A percentile compares a stretch with the other conserved stretches of the same genome.
These are phyloP conservation scores for Pseudobourletiella spinata DNA, from an alignment of 1,140 invertebrate species.

Conservation along the genomic window DNA sequence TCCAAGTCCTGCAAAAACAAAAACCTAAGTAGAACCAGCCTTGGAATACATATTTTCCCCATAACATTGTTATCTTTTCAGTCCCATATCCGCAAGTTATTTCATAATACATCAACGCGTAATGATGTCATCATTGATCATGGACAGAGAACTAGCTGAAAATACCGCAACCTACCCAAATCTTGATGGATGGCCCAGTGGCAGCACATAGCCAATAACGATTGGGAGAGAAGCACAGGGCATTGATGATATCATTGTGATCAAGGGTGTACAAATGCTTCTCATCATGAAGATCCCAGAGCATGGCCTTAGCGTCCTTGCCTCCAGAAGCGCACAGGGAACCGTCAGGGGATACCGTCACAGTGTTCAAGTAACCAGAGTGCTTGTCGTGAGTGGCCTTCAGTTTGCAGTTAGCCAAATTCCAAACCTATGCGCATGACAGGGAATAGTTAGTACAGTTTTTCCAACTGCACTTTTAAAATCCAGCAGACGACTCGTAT, in stretches of 20 bases:
- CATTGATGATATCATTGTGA: constrained; percentile 96
- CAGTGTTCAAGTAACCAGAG: constrained; percentile 93
- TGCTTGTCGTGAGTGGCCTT: constrained; percentile 99
- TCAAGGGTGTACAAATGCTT: constrained; percentile 98
- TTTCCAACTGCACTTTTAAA: background rate
- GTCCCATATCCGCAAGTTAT: constrained; percentile 30
- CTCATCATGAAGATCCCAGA: constrained; percentile 99
- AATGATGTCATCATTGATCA: too few relatives aligned
- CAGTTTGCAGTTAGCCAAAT: constrained; percentile 95
- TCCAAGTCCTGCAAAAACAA: constrained; percentile 72
- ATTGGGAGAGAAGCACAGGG: constrained; percentile 97
- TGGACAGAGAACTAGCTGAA: too few relatives aligned
- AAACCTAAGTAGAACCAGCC: constrained; percentile 17
- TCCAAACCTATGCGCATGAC: constrained; percentile 94
- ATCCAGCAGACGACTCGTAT: too few relatives aligned
- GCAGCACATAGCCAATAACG: constrained; percentile 99
- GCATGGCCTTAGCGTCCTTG: constrained; percentile 98
- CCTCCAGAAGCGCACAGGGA: constrained; percentile 98
- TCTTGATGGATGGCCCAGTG: constrained; percentile 97
- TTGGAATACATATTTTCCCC: too few relatives aligned
- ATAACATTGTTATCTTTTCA: too few relatives aligned
- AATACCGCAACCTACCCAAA: constrained; percentile 86
- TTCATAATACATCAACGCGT: too few relatives aligned
- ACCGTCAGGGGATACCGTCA: constrained; percentile 98
- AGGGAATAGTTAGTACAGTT: background rate